Conservation (phyloP, 53 echinoderm and acorn worm species). For the Actinopyga echinites region DNA sequence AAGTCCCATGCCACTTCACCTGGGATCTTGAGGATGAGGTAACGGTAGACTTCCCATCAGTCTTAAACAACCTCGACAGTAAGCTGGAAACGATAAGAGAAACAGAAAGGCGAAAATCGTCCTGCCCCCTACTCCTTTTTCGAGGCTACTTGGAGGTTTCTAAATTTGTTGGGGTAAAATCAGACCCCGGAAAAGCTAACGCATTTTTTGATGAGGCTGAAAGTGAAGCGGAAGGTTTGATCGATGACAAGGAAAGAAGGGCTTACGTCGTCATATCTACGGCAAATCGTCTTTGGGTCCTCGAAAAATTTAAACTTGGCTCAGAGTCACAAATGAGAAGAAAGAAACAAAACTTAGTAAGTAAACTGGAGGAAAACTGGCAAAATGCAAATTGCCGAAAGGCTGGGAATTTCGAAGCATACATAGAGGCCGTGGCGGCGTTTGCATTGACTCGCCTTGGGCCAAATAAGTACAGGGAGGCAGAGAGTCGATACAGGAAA, state of each 20-base stretch:
- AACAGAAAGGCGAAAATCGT: background rate
- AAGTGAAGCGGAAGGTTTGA: background rate
- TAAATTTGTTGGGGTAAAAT: background rate
- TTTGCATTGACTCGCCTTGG: constrained; percentile 18
- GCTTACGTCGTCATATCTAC: background rate
- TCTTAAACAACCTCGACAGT: constrained; percentile 20
- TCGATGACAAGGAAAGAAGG: constrained; percentile 5
- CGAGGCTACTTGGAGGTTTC: constrained; percentile 32
- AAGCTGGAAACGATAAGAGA: constrained; percentile 18
- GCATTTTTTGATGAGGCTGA: constrained; percentile 11
- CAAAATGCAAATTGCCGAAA: background rate
- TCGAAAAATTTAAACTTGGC: too few species aligned
- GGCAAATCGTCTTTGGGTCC: constrained; percentile 10
- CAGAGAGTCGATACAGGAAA: background rate
- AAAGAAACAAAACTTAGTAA: too few species aligned
- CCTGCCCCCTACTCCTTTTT: background rate
- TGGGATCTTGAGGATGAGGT: constrained; percentile 29
- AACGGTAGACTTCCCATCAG: background rate
- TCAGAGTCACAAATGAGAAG: too few species aligned
- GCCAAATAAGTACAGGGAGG: constrained; percentile 5
- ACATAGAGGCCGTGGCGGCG: background rate
- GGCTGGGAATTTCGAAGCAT: background rate
- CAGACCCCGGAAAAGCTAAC: background rate
- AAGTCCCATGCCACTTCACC: constrained; percentile 6
- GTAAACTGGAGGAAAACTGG: too few species aligned